These are phyloP conservation scores for Drosophila prosaltans DNA, from an alignment of 1,140 invertebrate species.

Conservation along the genomic window DNA sequence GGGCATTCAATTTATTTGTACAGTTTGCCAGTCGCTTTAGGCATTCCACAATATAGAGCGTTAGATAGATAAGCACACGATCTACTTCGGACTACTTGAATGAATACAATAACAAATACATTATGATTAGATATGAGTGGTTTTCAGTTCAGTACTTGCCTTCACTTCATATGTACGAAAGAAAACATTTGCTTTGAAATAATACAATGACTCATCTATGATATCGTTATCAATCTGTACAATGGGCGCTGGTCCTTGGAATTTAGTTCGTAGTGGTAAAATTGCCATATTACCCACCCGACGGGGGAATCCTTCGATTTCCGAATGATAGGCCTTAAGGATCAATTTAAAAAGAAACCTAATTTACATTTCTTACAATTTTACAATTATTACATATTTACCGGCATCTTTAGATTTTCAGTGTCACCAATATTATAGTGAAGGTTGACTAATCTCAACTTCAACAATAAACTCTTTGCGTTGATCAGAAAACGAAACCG, in stretches of 20 bases:
- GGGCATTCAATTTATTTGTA: conserved; percentile 92
- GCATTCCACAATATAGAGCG: conserved; percentile 98
- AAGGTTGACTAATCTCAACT: background rate
- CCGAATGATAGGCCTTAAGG: conserved; percentile 96
- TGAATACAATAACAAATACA: conserved; percentile 1
- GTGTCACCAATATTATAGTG: background rate
- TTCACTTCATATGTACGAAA: conserved; percentile 99
- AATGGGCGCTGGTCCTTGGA: conserved; percentile 93
- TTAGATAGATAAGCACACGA: conserved; percentile 98
- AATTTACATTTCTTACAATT: background rate
- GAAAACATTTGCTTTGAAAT: conserved; percentile 99
- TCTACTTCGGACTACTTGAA: conserved; percentile 93
- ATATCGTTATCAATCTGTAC: conserved; percentile 92
- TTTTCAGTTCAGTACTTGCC: conserved; percentile 84
- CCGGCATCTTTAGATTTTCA: background rate
- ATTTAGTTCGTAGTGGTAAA: conserved; percentile 92
- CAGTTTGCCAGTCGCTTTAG: conserved; percentile 97
- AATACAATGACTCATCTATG: conserved; percentile 98
- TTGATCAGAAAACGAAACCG: background rate
- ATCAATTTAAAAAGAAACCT: background rate
- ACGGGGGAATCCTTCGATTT: conserved; percentile 88
- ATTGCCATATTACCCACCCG: conserved; percentile 96
- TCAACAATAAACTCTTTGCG: background rate
- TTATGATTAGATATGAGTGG: conserved; percentile 71
- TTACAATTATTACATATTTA: background rate